Conservation (phyloP, 35 echinoderm and acorn worm species). For the Amphiura filiformis region DNA sequence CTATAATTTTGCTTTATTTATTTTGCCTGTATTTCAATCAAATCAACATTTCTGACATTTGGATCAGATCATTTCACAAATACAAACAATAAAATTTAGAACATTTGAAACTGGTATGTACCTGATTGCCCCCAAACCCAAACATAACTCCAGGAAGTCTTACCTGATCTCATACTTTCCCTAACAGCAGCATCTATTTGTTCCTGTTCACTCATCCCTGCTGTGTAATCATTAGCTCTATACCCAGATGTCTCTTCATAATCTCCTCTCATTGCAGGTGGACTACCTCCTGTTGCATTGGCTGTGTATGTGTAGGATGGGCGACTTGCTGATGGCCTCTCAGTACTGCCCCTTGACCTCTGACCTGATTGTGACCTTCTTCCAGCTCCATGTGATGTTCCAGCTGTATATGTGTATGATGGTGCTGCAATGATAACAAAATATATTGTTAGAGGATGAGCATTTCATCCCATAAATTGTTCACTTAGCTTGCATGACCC, state of each 20-base stretch:
- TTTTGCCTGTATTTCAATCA: no score
- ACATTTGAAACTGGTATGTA: no score
- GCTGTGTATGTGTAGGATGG: slow-evolving; percentile 11
- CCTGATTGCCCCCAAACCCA: no score
- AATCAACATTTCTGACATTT: no score
- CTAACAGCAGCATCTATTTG: slow-evolving; percentile 70
- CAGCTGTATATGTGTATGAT: not conserved
- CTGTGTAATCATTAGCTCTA: slow-evolving; percentile 25
- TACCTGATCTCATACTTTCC: slow-evolving; percentile 53
- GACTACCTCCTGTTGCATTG: slow-evolving; percentile 29
- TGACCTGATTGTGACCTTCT: no score
- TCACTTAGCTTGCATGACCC: not conserved
- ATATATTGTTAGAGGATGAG: not conserved
- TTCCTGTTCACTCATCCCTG: slow-evolving; percentile 83
- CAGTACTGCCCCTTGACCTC: not conserved
- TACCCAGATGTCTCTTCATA: slow-evolving; percentile 32
- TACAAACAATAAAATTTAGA: no score
- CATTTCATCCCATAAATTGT: not conserved
- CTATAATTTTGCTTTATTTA: no score
- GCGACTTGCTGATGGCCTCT: not conserved
- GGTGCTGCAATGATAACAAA: not conserved
- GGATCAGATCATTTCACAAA: no score
- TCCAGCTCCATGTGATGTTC: not conserved
- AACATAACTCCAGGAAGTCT: no score
- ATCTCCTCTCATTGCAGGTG: not conserved